Conservation (phyloP, 2,113 vertebrate genomes). For the Melanerpes formicivorus region DNA sequence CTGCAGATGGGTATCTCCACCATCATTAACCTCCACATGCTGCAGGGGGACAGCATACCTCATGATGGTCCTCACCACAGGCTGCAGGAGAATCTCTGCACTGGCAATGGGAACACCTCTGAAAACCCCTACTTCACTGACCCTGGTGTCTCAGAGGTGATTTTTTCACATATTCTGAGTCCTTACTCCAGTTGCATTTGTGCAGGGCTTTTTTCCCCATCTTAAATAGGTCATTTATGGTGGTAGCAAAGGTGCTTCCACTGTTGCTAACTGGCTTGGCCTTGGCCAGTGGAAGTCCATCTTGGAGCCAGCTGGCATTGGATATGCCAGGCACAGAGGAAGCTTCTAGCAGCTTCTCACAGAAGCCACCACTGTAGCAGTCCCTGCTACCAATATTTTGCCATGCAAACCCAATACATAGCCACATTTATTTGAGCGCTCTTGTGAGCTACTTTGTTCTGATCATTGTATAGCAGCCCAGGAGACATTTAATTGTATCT, state of each 20-base stretch:
- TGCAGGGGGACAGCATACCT: neutral
- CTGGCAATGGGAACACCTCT: neutral
- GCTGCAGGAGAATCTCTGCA: neutral
- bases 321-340: neutral
- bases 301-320: neutral
- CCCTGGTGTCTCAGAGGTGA: neutral
- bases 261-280: accelerated
- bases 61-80: neutral
- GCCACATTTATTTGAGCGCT: neutral
- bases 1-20: neutral
- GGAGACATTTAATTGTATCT: neutral
- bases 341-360: neutral
- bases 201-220: neutral
- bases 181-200: neutral
- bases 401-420: neutral
- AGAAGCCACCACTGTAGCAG: neutral
- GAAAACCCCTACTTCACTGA: neutral
- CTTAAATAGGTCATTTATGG: neutral
- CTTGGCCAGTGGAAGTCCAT: accelerated
- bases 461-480: neutral
- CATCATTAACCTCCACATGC: neutral
- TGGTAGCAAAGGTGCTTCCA: accelerated
- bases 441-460: neutral
- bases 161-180: neutral
- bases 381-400: neutral